Conservation (phyloP, 2,113 vertebrate genomes). For the Phycodurus eques region DNA sequence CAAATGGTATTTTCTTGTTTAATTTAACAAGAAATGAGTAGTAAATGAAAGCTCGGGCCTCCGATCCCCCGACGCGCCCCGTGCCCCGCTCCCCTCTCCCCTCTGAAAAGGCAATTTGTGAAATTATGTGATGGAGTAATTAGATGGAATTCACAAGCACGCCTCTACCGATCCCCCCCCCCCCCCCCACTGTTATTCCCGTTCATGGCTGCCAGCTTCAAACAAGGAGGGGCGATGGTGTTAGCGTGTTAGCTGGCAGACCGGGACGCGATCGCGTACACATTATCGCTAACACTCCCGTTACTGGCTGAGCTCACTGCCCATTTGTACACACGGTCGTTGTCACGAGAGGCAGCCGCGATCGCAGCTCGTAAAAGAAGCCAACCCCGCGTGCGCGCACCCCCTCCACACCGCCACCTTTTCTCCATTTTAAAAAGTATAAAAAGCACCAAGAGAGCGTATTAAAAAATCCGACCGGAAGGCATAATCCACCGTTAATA, state of each 20-base stretch:
- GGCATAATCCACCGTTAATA: conserved; percentile 92
- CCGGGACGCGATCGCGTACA: conserved; percentile 68
- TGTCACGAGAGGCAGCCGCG: conserved; percentile 86
- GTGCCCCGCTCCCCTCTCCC: conserved; percentile 92
- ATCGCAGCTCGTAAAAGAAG: conserved; percentile 91
- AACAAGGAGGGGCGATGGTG: conserved; percentile 49
- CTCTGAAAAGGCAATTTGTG: conserved; percentile 98
- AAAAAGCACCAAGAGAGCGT: conserved; percentile 63
- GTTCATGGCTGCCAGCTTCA: conserved; percentile 61
- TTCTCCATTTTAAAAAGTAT: conserved; percentile 79
- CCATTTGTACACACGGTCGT: conserved; percentile 96
- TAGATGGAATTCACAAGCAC: conserved; percentile 89
- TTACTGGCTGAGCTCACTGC: conserved; percentile 82
- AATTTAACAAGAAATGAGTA: conserved; percentile 97
- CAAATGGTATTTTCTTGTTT: conserved; percentile 93
- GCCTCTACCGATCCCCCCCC: conserved; percentile 64
- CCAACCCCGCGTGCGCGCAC: conserved; percentile 81
- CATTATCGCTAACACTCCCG: conserved; percentile 60
- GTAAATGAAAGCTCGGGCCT: conserved; percentile 92
- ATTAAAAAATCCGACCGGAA: conserved; percentile 77
- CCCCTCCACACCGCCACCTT: conserved; percentile 54
- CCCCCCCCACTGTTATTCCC: conserved; percentile 69
- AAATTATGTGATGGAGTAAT: conserved; percentile 99
- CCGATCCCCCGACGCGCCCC: conserved; percentile 84
- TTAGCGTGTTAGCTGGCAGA: conserved; percentile 83